These are phyloP conservation scores for Bombus huntii DNA, from an alignment of 1,140 invertebrate species.

Conservation along the genomic window DNA sequence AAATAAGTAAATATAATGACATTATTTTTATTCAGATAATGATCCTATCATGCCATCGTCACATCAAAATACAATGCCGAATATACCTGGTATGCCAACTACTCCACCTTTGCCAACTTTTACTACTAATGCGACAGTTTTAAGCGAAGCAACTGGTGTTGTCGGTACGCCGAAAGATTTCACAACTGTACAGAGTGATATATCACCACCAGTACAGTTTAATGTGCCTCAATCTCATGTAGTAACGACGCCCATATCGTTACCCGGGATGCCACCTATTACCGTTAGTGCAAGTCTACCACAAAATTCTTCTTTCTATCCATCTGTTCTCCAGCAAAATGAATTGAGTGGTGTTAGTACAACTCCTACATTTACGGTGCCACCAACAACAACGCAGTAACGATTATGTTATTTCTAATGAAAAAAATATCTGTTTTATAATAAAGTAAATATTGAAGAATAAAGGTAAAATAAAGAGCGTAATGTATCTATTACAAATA, in stretches of 20 bases:
- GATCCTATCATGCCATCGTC: constrained; percentile 8
- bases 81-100: constrained; percentile 85
- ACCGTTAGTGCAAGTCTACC: constrained; percentile 90
- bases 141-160: constrained; percentile 5
- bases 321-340: constrained; percentile 70
- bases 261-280: constrained; percentile 91
- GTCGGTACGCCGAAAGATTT: constrained; percentile 24
- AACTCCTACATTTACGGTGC: constrained; percentile 42
- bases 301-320: constrained; percentile 74
- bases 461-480: constrained; percentile 34
- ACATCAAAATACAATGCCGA: constrained; percentile 77
- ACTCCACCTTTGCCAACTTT: constrained; percentile 78
- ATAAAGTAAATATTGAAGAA: constrained; percentile 48
- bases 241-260: constrained; percentile 88
- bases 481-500: constrained; percentile 14
- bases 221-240: constrained; percentile 73
- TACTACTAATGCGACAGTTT: constrained; percentile 55
- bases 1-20: background rate
- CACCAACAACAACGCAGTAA: constrained; percentile 70
- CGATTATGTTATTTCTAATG: constrained; percentile 41
- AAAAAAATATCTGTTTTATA: constrained; percentile 49
- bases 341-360: constrained; percentile 58
- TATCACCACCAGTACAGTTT: constrained; percentile 43
- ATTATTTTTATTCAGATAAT: constrained; percentile 35
- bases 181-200: constrained; percentile 6